A percentile compares a stretch with the other conserved stretches of the same genome.
phyloP scores from a whole-genome alignment of 2,113 vertebrate genomes.

The Pangasianodon hypophthalmus region DNA sequence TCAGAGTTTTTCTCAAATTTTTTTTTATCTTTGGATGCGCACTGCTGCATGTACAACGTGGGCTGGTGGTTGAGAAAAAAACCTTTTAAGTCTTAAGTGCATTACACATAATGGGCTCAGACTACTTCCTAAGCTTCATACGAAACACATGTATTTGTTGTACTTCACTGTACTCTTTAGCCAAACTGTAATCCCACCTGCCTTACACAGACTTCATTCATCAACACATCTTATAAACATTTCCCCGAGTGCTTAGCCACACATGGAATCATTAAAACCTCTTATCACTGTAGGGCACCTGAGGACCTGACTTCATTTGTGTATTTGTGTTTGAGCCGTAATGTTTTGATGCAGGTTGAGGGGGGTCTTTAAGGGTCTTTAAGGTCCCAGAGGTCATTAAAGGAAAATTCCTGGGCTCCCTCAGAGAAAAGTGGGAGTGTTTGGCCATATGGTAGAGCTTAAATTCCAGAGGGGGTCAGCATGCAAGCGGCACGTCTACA shows the following conservation, averaged over 20 bases:
- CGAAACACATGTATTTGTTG: background rate
- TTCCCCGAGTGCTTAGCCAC: background rate
- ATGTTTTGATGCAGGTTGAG: background rate
- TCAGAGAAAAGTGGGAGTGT: conserved; percentile 54
- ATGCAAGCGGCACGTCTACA: conserved; percentile 37
- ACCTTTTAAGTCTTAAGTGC: background rate
- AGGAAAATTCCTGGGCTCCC: conserved; percentile 52
- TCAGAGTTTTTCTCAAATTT: background rate
- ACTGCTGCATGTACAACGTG: too few species aligned
- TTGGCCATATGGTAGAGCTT: conserved; percentile 56
- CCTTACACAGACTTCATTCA: background rate
- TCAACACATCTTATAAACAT: background rate
- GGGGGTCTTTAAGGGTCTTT: conserved; percentile 23
- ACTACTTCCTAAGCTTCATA: background rate
- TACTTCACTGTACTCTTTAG: background rate
- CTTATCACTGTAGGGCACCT: conserved; percentile 8
- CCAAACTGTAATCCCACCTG: conserved; percentile 1
- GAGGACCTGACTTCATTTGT: conserved; percentile 10
- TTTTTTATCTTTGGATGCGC: too few species aligned
- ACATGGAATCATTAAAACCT: conserved; percentile 12
- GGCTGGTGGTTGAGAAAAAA: too few species aligned
- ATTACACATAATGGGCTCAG: background rate
- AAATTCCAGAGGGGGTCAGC: conserved; percentile 66
- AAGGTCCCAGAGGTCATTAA: conserved; percentile 41
- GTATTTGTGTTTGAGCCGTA: conserved; percentile 27